A percentile compares a stretch with the other conserved stretches of the same genome.
Conservation (phyloP, 2,113 vertebrate genomes). For the Mesoclemmys tuberculata region DNA sequence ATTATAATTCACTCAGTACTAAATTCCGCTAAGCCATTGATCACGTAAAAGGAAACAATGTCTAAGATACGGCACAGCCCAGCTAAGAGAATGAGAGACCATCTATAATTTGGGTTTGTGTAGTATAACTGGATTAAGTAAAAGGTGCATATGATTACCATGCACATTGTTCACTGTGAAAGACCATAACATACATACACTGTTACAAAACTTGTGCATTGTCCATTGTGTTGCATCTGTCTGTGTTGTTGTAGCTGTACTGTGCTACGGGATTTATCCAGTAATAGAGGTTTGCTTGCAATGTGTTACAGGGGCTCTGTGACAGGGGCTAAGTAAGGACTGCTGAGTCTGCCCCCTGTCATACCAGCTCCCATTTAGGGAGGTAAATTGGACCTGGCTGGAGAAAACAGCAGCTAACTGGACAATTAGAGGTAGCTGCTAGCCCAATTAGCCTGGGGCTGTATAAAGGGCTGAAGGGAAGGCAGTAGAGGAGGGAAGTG, state of each 20-base stretch:
- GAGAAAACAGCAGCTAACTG: no score
- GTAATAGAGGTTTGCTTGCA: background rate
- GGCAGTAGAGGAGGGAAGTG: no score
- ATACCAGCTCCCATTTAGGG: background rate
- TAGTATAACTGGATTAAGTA: background rate
- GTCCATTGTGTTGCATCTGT: background rate
- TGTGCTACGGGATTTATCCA: accelerated
- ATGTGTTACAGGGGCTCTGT: background rate
- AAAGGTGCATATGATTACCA: background rate
- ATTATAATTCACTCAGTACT: background rate
- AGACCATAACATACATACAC: background rate
- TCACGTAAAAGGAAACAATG: background rate
- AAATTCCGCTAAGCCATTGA: background rate
- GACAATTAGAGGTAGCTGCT: no score
- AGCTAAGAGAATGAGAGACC: background rate
- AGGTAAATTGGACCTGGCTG: no score
- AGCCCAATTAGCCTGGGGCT: no score
- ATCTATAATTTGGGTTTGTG: background rate
- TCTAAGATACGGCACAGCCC: background rate
- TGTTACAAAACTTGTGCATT: background rate
- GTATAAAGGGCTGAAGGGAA: no score
- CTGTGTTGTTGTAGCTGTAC: background rate
- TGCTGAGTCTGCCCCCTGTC: background rate
- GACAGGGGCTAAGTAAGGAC: no score
- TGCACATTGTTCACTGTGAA: background rate